Percentiles rank a stretch among this genome's conserved stretches.
phyloP scores from a whole-genome alignment of 2,888 invertebrate genomes.

The Lucinisca nassula region DNA sequence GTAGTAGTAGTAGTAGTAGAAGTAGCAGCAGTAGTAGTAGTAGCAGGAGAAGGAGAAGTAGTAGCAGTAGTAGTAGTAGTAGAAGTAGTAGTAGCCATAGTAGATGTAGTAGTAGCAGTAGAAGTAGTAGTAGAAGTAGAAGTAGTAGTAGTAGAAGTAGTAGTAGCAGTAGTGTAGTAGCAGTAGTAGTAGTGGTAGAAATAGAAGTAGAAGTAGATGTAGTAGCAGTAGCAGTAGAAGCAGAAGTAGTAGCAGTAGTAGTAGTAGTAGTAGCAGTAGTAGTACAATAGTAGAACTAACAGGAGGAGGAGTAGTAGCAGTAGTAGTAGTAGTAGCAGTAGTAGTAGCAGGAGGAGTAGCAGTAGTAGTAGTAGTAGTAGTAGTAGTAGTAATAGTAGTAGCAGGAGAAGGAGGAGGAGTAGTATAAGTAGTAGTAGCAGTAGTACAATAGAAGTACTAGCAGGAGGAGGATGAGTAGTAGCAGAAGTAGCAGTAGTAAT shows the following conservation, averaged over 20 bases:
- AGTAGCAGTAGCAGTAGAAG: no score
- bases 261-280: no score
- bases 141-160: slow-evolving; percentile 20
- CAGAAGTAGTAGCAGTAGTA: no score
- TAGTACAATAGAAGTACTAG: not conserved
- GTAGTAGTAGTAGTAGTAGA: slow-evolving; percentile 14
- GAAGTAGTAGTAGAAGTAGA: slow-evolving; percentile 31
- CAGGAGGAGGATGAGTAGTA: not conserved
- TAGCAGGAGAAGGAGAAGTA: not conserved
- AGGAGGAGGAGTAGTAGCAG: no score
- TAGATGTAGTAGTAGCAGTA: no score
- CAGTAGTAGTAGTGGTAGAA: no score
- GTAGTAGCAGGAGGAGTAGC: no score
- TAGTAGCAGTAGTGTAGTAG: no score
- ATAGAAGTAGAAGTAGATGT: no score
- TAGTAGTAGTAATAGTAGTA: not conserved
- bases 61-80: slow-evolving; percentile 22
- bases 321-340: no score
- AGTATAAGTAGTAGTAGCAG: not conserved
- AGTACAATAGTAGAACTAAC: no score
- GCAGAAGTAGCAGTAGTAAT: not conserved
- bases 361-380: not conserved
- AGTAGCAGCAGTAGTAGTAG: no score
- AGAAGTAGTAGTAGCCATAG: not conserved
- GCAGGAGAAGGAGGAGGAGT: not conserved